phyloP scores from a whole-genome alignment of 2,797 vertebrate genomes.

The Artibeus jamaicensis region DNA sequence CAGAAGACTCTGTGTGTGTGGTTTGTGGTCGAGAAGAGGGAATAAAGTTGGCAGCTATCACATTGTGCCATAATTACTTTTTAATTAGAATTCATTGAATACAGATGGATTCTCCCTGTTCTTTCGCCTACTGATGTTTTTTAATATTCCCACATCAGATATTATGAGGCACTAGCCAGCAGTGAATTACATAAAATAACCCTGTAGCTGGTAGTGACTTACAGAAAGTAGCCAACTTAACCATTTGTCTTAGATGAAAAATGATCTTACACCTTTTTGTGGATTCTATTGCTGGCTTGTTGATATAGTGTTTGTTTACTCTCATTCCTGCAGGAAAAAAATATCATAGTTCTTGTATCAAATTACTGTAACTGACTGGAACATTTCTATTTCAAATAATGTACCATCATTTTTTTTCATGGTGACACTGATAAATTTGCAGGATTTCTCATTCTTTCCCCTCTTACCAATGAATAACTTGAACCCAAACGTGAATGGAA shows the following conservation, averaged over 20 bases:
- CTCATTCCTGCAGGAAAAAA: slow-evolving; percentile 78
- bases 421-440: slow-evolving; percentile 75
- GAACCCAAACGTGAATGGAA: slow-evolving; percentile 71
- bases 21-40: slow-evolving; percentile 53
- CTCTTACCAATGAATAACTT: slow-evolving; percentile 71
- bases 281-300: slow-evolving; percentile 77
- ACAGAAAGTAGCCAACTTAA: slow-evolving; percentile 82
- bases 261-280: slow-evolving; percentile 77
- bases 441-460: slow-evolving; percentile 71
- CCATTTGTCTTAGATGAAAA: slow-evolving; percentile 84
- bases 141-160: slow-evolving; percentile 84
- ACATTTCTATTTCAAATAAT: slow-evolving; percentile 83
- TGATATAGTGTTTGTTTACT: slow-evolving; percentile 85
- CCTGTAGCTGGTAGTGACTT: slow-evolving; percentile 79
- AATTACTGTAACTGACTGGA: slow-evolving; percentile 83
- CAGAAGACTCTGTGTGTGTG: slow-evolving; percentile 13
- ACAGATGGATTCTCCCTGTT: slow-evolving; percentile 81
- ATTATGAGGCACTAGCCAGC: slow-evolving; percentile 81
- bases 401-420: slow-evolving; percentile 74
- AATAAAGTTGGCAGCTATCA: slow-evolving; percentile 74
- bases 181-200: slow-evolving; percentile 81
- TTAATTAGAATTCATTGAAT: slow-evolving; percentile 86
- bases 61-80: slow-evolving; percentile 78
- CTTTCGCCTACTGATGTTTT: slow-evolving; percentile 78
- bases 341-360: slow-evolving; percentile 83